Conservation (phyloP, 1,140 invertebrate genomes). For the Drosophila nigrodunni region DNA sequence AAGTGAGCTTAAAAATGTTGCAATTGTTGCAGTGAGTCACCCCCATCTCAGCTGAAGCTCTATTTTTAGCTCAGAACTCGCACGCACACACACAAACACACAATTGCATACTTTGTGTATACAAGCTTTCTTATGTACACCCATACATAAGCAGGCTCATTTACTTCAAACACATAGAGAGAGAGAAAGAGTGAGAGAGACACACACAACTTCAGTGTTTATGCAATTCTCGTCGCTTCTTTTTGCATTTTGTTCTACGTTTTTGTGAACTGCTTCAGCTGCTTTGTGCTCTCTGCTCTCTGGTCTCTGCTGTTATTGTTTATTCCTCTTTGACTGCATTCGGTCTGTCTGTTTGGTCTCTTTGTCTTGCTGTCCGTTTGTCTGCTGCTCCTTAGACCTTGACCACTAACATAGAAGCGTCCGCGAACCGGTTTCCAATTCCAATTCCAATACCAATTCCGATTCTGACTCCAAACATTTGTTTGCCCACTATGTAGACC, state of each 20-base stretch:
- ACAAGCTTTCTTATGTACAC: neutral
- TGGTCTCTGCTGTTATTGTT: constrained; percentile 57
- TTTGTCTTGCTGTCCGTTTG: constrained; percentile 41
- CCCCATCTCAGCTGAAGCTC: constrained; percentile 21
- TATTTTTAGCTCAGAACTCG: constrained; percentile 37
- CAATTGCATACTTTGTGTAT: neutral
- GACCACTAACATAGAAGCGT: constrained; percentile 83
- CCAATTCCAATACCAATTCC: constrained; percentile 14
- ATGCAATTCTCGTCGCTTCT: constrained; percentile 64
- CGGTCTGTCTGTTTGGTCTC: constrained; percentile 35
- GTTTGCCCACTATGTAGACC: neutral
- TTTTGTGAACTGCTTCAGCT: constrained; percentile 56
- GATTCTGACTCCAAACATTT: constrained; percentile 6
- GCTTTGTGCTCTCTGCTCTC: constrained; percentile 12
- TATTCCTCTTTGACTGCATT: constrained; percentile 66
- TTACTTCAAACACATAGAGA: neutral
- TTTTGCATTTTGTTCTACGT: constrained; percentile 49
- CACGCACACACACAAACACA: constrained; percentile 7
- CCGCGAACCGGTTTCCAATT: constrained; percentile 57
- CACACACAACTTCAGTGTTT: constrained; percentile 59
- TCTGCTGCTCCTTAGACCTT: constrained; percentile 83
- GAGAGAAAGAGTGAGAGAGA: neutral
- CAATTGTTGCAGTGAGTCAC: constrained; percentile 26
- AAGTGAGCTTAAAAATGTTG: neutral
- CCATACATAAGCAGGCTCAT: constrained; percentile 18